Conservation (phyloP, 2,113 vertebrate species). For the Arizona elegans region DNA sequence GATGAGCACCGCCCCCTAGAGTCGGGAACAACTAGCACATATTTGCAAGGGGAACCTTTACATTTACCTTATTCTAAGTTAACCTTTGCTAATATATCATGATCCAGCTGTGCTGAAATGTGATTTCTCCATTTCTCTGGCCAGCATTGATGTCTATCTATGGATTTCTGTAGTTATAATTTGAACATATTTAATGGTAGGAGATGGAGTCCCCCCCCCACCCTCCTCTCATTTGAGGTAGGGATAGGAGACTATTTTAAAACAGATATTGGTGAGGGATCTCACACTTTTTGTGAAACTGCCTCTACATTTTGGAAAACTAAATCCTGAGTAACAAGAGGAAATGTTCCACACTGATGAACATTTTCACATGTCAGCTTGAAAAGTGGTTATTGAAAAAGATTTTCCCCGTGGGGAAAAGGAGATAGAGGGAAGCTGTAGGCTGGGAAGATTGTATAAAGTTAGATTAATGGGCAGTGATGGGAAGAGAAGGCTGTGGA, state of each 20-base stretch:
- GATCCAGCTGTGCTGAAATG: not conserved
- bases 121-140: not conserved
- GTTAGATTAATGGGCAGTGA: slow-evolving; percentile 45
- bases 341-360: slow-evolving; percentile 33
- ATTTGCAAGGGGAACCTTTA: too few species aligned
- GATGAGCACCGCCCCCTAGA: too few species aligned
- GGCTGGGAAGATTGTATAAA: slow-evolving; percentile 21
- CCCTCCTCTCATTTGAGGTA: not conserved
- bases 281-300: not conserved
- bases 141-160: not conserved
- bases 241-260: not conserved
- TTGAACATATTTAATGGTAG: not conserved
- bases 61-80: not conserved
- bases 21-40: too few species aligned
- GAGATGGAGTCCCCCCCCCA: not conserved
- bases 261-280: not conserved
- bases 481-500: slow-evolving; percentile 22
- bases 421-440: not conserved
- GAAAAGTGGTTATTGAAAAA: slow-evolving; percentile 48
- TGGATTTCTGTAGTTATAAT: not conserved
- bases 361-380: slow-evolving; percentile 27
- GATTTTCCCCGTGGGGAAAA: slow-evolving; percentile 35
- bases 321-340: slow-evolving; percentile 34
- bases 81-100: not conserved
- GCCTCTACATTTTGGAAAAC: slow-evolving; percentile 31